Evolutionary conservation across 2,888 invertebrate species (phyloP), one percentile per base, ranked within the genome.

Genomic region (Drosophila putrida): DNA sequence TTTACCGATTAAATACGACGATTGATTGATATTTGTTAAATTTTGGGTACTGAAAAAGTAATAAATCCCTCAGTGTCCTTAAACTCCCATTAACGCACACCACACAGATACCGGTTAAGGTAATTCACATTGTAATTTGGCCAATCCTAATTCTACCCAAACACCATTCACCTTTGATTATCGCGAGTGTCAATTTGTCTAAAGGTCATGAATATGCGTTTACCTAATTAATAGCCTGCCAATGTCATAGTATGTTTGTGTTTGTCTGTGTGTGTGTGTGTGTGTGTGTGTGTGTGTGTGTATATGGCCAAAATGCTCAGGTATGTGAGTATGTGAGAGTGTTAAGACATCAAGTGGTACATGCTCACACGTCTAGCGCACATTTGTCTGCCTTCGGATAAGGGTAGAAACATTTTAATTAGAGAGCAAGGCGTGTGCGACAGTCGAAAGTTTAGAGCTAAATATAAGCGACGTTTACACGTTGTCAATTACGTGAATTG

Each of bases 181-280:
- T 82, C 82, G 83, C 87, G 80, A 70, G 82, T 88, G 82, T 88
- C 87, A 82, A 82, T 82, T 82, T 88, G 89, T 85, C 74, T 78
- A 81, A 78, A 74, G 78, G 75, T 81, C 82, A 65, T 81, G 82
- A 78, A 81, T 70, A 70, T 78, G 78, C 66, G 82, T 86, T 86
- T 80, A 88, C 62, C 89, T 83, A 82, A 82, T 82, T 86, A 88
- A 82, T 82, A 83, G 87, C 78, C 64, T 11, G 62, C 58, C 82
- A 75, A 75, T 87, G 76, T 64, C 82, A 75, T 60, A 75, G 25
- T 41, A 41, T 25, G 35, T 27, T 11, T 4, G 6, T 10, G 13
- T 41, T n/a, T 39, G 36, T 53, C 53, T 44, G 50, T 10, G 51
- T 6, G 51, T 55, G 59, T 53, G 33, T 44, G 31, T 39, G 3